Percentiles rank a stretch among this genome's conserved stretches.
Evolutionary conservation across 2,888 invertebrate species (phyloP).

Genomic region (Brachylomia viminalis): DNA sequence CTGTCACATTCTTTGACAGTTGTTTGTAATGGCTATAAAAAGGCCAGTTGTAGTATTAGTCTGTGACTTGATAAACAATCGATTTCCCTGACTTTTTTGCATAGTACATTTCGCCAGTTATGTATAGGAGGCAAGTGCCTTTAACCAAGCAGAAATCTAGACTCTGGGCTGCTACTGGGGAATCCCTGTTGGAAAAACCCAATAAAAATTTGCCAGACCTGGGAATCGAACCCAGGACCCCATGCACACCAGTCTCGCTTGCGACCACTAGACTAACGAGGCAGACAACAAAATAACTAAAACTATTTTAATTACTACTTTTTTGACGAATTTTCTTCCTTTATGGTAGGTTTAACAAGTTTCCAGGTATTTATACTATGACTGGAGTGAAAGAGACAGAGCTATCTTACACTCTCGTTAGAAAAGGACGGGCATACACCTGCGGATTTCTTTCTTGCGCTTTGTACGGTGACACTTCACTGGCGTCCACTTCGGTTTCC

Average conservation of each 20-base stretch:
- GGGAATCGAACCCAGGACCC: neutral
- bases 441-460: slow-evolving; percentile 77
- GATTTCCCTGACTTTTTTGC: neutral
- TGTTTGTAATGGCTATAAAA: no score
- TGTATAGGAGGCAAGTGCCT: neutral
- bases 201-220: neutral
- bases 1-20: no score
- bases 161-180: neutral
- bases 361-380: slow-evolving; percentile 47
- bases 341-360: slow-evolving; percentile 31
- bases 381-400: slow-evolving; percentile 60
- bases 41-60: neutral
- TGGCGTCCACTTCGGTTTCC: slow-evolving; percentile 78
- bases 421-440: slow-evolving; percentile 65
- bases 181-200: neutral
- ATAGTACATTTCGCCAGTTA: neutral
- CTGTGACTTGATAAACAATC: neutral
- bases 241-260: neutral
- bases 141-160: no score
- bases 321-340: neutral
- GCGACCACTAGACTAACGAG: no score
- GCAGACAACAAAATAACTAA: no score
- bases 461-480: slow-evolving; percentile 80
- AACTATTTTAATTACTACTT: neutral
- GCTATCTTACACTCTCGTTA: slow-evolving; percentile 68